These are phyloP conservation scores for Typhlichthys eigenmanni DNA, from an alignment of 2,797 vertebrate species.

Conservation along the genomic window DNA sequence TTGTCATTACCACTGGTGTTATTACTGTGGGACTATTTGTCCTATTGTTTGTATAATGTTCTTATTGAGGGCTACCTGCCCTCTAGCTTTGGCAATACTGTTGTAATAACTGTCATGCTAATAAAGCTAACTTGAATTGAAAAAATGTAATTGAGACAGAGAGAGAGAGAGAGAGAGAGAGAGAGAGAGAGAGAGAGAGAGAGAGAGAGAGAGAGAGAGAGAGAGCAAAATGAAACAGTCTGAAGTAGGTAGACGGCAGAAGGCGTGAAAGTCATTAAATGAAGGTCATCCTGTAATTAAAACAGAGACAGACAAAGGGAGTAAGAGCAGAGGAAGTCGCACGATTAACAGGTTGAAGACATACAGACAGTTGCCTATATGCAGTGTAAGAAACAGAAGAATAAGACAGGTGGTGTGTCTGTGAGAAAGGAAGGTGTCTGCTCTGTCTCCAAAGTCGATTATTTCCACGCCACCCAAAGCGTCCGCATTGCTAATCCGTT, in stretches of 20 bases:
- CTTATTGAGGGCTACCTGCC: no score
- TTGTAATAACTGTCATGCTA: no score
- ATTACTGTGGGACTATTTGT: no score
- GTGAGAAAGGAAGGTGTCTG: conserved; percentile 22
- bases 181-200: not conserved
- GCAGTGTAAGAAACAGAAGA: not conserved
- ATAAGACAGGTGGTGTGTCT: conserved; percentile 16
- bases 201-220: not conserved
- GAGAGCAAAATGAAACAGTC: not conserved
- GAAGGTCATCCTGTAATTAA: not conserved
- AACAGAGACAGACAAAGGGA: conserved; percentile 3
- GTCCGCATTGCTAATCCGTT: conserved; percentile 39
- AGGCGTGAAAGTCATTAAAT: not conserved
- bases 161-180: not conserved
- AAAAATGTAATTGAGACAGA: not conserved
- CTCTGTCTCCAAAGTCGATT: conserved; percentile 40
- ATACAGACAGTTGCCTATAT: no score
- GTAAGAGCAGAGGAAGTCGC: not conserved
- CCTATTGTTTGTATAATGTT: no score
- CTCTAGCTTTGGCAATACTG: no score
- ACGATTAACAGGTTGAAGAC: no score
- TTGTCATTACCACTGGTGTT: no score
- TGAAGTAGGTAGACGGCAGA: not conserved
- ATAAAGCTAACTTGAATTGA: no score
- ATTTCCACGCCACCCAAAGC: conserved; percentile 34